phyloP scores from a whole-genome alignment of 2,113 vertebrate species.

The Megaceryle torquata region DNA sequence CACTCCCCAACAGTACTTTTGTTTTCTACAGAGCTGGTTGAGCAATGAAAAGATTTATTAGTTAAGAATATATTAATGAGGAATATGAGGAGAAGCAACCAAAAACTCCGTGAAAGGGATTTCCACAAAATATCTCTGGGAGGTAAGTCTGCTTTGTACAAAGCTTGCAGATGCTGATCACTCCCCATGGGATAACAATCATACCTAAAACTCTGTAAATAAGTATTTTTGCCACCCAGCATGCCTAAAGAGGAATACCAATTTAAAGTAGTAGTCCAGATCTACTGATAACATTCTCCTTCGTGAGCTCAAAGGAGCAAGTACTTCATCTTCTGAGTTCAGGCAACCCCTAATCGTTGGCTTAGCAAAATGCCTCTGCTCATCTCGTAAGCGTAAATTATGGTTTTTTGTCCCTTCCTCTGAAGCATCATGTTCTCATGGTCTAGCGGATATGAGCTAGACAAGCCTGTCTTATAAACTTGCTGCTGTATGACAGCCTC shows the following conservation, averaged over 20 bases:
- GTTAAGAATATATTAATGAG: not conserved
- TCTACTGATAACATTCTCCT: not conserved
- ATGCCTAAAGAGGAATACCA: not conserved
- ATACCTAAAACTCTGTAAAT: not conserved
- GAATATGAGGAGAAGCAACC: constrained; percentile 11
- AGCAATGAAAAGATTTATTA: constrained; percentile 26
- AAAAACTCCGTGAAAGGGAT: not conserved
- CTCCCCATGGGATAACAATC: not conserved
- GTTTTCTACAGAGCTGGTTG: not conserved
- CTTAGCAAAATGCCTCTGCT: not conserved
- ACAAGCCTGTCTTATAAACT: not conserved
- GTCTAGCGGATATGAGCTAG: not conserved
- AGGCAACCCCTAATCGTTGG: not conserved
- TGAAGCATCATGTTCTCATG: not conserved
- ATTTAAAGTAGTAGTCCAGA: not conserved
- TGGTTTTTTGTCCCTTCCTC: not conserved
- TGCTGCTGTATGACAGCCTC: not conserved
- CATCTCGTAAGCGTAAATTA: not conserved
- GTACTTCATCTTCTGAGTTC: not conserved
- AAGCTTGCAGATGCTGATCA: not conserved
- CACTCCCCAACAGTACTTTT: not conserved
- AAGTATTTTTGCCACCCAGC: not conserved
- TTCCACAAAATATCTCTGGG: not conserved
- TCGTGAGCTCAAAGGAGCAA: not conserved
- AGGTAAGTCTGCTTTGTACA: not conserved